Conservation (phyloP, 2,888 invertebrate genomes). For the Leucania comma region DNA sequence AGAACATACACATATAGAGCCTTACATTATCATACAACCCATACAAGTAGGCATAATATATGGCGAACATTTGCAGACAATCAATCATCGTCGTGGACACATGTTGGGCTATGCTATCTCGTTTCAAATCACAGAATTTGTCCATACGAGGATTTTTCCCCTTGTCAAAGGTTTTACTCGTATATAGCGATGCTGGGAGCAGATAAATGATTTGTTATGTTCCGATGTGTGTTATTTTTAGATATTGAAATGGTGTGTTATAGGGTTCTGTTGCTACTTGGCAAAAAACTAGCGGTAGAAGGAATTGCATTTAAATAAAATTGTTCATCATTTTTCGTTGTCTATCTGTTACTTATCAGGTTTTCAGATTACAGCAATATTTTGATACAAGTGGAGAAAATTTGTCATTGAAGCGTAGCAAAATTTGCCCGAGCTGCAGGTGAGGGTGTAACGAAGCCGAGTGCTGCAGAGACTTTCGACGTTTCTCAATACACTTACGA, state of each 20-base stretch:
- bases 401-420: too few species aligned
- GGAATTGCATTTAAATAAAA: too few species aligned
- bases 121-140: conserved; percentile 52
- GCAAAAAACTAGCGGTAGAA: not conserved
- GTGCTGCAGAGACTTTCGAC: too few species aligned
- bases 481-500: too few species aligned
- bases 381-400: too few species aligned
- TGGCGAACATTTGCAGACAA: conserved; percentile 40
- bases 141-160: conserved; percentile 45
- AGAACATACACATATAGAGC: conserved; percentile 24
- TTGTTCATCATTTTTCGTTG: too few species aligned
- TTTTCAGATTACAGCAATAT: too few species aligned
- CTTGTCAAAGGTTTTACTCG: conserved; percentile 48
- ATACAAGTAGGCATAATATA: conserved; percentile 43
- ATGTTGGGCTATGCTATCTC: conserved; percentile 47
- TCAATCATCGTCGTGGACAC: conserved; percentile 57
- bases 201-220: conserved; percentile 42
- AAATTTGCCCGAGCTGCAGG: too few species aligned
- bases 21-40: conserved; percentile 34
- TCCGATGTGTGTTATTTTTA: conserved; percentile 35
- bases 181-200: conserved; percentile 29
- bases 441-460: too few species aligned
- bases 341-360: too few species aligned
- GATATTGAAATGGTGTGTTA: conserved; percentile 17
- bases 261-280: not conserved